Percentiles rank a stretch among this genome's conserved stretches.
These are phyloP conservation scores for Alosa sapidissima DNA, from an alignment of 2,797 vertebrate genomes.

Conservation along the genomic window DNA sequence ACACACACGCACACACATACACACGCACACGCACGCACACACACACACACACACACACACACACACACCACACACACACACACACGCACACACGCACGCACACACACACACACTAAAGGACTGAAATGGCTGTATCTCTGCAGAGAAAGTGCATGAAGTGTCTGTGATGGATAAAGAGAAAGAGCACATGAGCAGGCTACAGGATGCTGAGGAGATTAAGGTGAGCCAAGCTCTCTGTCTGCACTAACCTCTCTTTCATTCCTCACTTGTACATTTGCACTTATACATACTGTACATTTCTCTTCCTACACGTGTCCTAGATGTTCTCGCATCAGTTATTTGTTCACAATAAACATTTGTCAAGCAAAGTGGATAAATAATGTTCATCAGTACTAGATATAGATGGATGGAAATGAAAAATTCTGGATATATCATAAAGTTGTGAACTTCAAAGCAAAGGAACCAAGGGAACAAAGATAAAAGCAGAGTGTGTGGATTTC, in stretches of 20 bases:
- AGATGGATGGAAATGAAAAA: not conserved
- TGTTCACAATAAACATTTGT: not conserved
- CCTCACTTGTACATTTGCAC: too few relatives aligned
- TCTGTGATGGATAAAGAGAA: conserved; percentile 94
- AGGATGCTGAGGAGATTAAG: conserved; percentile 95
- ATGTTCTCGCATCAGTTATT: too few relatives aligned
- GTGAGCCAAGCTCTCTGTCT: conserved; percentile 60
- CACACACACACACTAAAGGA: not conserved
- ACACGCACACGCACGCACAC: not conserved
- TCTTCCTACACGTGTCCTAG: too few relatives aligned
- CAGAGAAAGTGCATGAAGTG: conserved; percentile 90
- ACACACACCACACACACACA: not conserved
- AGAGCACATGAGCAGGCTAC: conserved; percentile 88
- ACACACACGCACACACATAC: conserved; percentile 5
- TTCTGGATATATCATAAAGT: not conserved
- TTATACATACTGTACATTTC: too few relatives aligned
- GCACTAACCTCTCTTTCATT: not conserved
- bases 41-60: not conserved
- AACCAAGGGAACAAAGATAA: not conserved
- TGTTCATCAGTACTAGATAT: not conserved
- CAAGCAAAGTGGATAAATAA: not conserved
- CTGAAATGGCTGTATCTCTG: conserved; percentile 21
- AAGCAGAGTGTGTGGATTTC: not conserved
- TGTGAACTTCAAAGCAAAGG: not conserved
- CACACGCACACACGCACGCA: not conserved